Evolutionary conservation across 2,888 invertebrate genomes (phyloP).

Genomic region (Diloba caeruleocephala): DNA sequence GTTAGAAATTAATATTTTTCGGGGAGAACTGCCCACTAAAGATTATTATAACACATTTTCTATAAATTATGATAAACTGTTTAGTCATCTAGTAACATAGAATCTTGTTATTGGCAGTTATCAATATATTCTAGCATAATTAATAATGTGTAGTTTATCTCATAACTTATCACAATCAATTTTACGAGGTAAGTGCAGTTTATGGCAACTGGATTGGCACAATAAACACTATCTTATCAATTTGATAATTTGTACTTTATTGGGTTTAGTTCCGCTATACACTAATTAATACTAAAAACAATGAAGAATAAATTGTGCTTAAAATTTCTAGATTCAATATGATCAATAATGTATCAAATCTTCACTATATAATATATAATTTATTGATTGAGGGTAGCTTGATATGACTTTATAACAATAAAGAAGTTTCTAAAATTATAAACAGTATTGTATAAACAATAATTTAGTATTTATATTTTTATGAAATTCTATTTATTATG

Average conservation of each 20-base stretch:
- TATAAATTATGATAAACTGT: too few relatives aligned
- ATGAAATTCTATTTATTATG: not conserved
- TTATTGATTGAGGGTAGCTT: constrained; percentile 25
- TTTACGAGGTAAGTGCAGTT: constrained; percentile 41
- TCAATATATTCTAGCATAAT: constrained; percentile 6
- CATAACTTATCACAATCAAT: constrained; percentile 29
- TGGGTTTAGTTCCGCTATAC: constrained; percentile 14
- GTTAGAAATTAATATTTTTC: too few relatives aligned
- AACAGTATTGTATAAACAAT: not conserved
- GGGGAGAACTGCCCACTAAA: too few relatives aligned
- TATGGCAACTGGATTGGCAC: constrained; percentile 44
- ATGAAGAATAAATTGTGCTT: not conserved
- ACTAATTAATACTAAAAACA: constrained; percentile 11
- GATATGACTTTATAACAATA: not conserved
- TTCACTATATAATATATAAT: not conserved
- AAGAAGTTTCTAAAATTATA: not conserved
- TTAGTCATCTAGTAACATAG: too few relatives aligned
- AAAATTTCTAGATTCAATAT: not conserved
- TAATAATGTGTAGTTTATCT: constrained; percentile 13
- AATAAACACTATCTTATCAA: constrained; percentile 55
- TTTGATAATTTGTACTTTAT: constrained; percentile 48
- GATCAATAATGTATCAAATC: not conserved
- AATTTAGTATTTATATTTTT: not conserved
- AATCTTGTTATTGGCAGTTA: too few relatives aligned
- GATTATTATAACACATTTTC: too few relatives aligned